These are phyloP conservation scores for Platichthys flesus DNA, from an alignment of 2,113 vertebrate species.

Conservation along the genomic window DNA sequence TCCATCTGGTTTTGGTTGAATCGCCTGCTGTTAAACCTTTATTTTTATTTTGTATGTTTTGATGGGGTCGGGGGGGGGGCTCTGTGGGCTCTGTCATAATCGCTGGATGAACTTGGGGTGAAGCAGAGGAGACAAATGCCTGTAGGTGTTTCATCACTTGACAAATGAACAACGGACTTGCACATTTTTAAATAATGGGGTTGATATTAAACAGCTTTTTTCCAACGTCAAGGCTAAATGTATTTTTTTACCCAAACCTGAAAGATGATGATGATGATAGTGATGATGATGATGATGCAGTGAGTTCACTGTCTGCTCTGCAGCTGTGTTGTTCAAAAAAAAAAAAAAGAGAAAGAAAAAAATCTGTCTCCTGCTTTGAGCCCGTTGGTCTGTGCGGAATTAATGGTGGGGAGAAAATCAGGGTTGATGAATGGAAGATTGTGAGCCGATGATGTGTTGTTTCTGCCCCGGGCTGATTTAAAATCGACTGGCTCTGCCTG, in stretches of 20 bases:
- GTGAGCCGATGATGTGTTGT: conserved; percentile 60
- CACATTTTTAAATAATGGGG: conserved; percentile 94
- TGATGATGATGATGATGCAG: neutral
- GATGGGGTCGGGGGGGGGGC: conserved; percentile 45
- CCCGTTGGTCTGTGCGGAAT: conserved; percentile 45
- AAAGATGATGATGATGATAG: neutral
- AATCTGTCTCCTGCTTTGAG: conserved; percentile 27
- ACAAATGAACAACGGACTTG: conserved; percentile 94
- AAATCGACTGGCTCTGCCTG: conserved; percentile 60
- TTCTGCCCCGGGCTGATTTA: conserved; percentile 65
- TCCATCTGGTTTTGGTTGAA: conserved; percentile 77
- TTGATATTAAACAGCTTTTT: conserved; percentile 94
- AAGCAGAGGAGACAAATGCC: conserved; percentile 93
- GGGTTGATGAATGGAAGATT: conserved; percentile 69
- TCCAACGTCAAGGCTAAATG: conserved; percentile 75
- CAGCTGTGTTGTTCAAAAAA: conserved; percentile 31
- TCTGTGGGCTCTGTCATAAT: conserved; percentile 85
- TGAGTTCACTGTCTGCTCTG: conserved; percentile 29
- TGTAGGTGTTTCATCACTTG: conserved; percentile 94
- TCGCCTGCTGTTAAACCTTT: conserved; percentile 41
- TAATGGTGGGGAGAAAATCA: conserved; percentile 64
- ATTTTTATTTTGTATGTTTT: conserved; percentile 59
- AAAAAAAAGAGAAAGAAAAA: neutral
- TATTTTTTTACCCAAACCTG: conserved; percentile 9
- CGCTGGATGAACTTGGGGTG: conserved; percentile 93